Conservation (phyloP, 1,140 invertebrate genomes). For the Drosophila biarmipes region DNA sequence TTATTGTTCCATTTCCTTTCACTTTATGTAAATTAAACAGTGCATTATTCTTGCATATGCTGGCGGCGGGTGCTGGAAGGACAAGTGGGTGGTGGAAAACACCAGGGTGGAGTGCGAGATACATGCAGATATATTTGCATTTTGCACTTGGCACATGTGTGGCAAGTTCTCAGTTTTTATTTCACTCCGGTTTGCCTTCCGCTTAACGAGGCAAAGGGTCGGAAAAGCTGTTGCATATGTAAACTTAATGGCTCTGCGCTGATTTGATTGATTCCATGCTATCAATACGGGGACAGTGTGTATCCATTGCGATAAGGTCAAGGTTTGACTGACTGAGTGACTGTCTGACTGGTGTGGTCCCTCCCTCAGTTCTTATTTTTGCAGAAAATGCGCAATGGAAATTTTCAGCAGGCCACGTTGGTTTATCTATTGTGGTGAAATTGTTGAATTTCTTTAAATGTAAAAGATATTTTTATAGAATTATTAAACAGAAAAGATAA, state of each 20-base stretch:
- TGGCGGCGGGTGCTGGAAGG: neutral
- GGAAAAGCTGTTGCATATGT: conserved; percentile 41
- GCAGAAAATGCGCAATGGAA: conserved; percentile 9
- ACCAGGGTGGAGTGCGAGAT: conserved; percentile 15
- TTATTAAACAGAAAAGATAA: too few relatives aligned
- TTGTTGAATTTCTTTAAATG: too few relatives aligned
- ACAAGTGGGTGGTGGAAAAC: neutral
- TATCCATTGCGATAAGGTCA: conserved; percentile 51
- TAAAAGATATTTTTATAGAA: too few relatives aligned
- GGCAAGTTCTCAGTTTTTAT: neutral
- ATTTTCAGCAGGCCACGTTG: neutral
- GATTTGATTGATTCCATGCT: conserved; percentile 73
- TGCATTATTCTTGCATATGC: conserved; percentile 60
- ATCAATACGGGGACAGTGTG: conserved; percentile 24
- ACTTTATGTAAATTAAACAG: conserved; percentile 78
- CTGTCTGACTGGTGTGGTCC: neutral
- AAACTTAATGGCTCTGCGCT: conserved; percentile 39
- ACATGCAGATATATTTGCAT: conserved; percentile 37
- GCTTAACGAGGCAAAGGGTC: conserved; percentile 14
- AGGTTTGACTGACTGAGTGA: conserved; percentile 20
- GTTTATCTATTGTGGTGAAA: neutral
- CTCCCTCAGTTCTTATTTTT: neutral
- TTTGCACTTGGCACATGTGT: conserved; percentile 36
- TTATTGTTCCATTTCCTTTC: conserved; percentile 79
- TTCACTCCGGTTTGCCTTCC: conserved; percentile 2